phyloP scores from a whole-genome alignment of 1,140 invertebrate species.

The Tetraneura akinire region DNA sequence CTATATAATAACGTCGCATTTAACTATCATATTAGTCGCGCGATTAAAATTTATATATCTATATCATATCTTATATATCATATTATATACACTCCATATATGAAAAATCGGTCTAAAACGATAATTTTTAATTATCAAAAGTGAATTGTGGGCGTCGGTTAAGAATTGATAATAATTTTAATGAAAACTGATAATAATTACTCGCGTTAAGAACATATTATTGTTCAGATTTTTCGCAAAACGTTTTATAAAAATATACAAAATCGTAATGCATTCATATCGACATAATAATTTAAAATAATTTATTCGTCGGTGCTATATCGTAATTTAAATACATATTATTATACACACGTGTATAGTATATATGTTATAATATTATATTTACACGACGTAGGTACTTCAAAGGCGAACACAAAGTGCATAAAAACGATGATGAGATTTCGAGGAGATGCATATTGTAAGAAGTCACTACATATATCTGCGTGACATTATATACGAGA shows the following conservation, averaged over 20 bases:
- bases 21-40: no score
- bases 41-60: neutral
- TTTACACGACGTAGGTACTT: neutral
- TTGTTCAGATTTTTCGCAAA: neutral
- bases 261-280: neutral
- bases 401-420: neutral
- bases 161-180: no score
- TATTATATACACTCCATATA: no score
- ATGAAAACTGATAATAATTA: no score
- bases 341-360: no score
- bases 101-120: neutral
- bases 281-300: neutral
- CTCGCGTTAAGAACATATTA: no score
- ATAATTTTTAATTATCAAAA: neutral
- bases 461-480: conserved; percentile 1
- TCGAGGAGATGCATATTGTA: neutral
- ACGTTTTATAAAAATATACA: neutral
- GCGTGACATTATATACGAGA: neutral
- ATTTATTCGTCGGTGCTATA: neutral
- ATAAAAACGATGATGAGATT: conserved; percentile 20
- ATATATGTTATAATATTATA: no score
- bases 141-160: no score
- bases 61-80: no score
- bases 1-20: neutral
- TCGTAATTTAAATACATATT: no score